Conservation (phyloP, 1,140 invertebrate species). For the Drosophila lacteicornis region DNA sequence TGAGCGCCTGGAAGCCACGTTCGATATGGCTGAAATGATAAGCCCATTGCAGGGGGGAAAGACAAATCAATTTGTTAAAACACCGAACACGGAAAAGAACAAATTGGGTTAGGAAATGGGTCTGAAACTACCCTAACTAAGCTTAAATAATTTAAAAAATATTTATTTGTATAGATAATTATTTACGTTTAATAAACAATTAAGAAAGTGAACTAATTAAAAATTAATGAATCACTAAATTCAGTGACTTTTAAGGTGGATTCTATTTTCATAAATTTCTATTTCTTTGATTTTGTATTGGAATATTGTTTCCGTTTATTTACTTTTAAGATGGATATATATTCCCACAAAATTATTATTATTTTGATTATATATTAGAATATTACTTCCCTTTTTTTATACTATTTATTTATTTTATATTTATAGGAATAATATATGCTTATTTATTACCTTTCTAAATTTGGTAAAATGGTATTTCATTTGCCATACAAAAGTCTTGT, state of each 20-base stretch:
- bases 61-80: slow-evolving; percentile 14
- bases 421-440: too few species aligned
- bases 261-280: too few species aligned
- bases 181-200: not conserved
- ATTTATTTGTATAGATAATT: not conserved
- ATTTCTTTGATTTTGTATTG: too few species aligned
- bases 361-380: too few species aligned
- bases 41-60: slow-evolving; percentile 17
- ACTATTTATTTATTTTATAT: not conserved
- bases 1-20: slow-evolving; percentile 13
- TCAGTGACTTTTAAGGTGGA: too few species aligned
- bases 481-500: not conserved
- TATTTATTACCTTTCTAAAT: fast-evolving
- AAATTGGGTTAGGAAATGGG: too few species aligned
- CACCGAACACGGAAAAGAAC: not conserved
- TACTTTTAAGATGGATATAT: too few species aligned
- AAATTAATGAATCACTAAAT: too few species aligned
- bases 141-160: not conserved
- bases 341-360: too few species aligned
- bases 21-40: slow-evolving; percentile 49
- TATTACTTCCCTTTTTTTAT: too few species aligned
- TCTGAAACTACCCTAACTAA: not conserved
- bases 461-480: not conserved
- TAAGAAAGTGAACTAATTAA: too few species aligned
- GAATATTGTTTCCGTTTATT: too few species aligned